phyloP scores from a whole-genome alignment of 2,113 vertebrate genomes.

The Panthera uncia region DNA sequence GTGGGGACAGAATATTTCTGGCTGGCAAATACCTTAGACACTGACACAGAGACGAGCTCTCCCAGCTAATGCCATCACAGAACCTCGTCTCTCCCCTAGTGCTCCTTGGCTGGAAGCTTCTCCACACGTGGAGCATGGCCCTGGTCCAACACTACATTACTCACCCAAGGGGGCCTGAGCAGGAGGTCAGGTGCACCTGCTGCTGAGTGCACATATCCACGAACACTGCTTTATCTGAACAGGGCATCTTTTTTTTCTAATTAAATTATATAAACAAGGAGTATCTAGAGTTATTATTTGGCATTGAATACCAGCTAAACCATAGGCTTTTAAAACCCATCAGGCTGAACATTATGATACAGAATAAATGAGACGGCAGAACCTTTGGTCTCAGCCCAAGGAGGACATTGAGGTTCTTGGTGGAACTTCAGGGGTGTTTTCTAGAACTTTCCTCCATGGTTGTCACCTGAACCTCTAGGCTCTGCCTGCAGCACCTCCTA shows the following conservation, averaged over 20 bases:
- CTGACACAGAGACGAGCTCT: background rate
- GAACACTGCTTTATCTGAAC: background rate
- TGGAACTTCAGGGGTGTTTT: background rate
- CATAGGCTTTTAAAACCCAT: background rate
- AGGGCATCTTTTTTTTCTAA: background rate
- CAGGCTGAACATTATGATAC: too few species aligned
- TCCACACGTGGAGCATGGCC: rapidly evolving
- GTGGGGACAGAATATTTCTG: background rate
- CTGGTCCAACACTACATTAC: background rate
- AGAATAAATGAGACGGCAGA: background rate
- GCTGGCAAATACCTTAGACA: background rate
- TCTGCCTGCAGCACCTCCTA: too few species aligned
- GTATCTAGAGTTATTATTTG: background rate
- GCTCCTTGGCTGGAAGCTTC: background rate
- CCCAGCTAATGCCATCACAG: background rate
- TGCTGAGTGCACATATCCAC: background rate
- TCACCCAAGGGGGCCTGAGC: background rate
- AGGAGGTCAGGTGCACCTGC: background rate
- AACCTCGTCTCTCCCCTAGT: background rate
- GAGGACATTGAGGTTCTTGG: background rate
- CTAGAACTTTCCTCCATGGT: background rate
- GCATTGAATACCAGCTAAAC: background rate
- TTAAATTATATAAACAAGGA: background rate
- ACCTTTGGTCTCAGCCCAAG: background rate
- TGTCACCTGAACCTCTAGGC: background rate